These are phyloP conservation scores for Nannoperca australis DNA, from an alignment of 2,797 vertebrate species.

Conservation along the genomic window DNA sequence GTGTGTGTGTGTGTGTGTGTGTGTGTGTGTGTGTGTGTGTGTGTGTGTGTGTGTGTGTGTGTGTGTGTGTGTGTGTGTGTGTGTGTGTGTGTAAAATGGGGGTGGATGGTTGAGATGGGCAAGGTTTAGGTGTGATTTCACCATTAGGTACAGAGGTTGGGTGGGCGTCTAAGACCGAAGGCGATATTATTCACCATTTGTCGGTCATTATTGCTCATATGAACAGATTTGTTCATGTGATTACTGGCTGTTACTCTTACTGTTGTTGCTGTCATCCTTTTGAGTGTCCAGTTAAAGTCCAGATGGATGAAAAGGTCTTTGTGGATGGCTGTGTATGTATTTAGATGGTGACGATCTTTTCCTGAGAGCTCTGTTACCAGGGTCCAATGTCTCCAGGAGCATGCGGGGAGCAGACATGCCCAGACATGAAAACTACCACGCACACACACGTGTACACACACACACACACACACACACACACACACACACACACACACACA, in stretches of 20 bases:
- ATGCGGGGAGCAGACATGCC: conserved; percentile 76
- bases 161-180: neutral
- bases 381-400: conserved; percentile 79
- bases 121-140: conserved; percentile 61
- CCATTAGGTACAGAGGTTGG: conserved; percentile 38
- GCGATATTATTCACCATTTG: conserved; percentile 10
- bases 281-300: conserved; percentile 54
- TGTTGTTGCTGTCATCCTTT: conserved; percentile 24
- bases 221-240: conserved; percentile 33
- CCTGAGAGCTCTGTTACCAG: conserved; percentile 80
- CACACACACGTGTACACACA: no score
- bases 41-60: no score
- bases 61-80: conserved; percentile 74
- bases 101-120: conserved; percentile 37
- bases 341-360: conserved; percentile 79
- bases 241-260: conserved; percentile 21
- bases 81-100: conserved; percentile 59
- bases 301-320: conserved; percentile 63
- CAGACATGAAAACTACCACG: conserved; percentile 78
- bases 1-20: no score
- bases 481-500: conserved; percentile 27
- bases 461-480: conserved; percentile 11
- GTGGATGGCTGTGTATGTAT: conserved; percentile 72
- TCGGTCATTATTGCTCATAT: conserved; percentile 18
- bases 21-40: no score